Evolutionary conservation across 2,113 vertebrate species (phyloP).

Genomic region (Dissostichus mawsoni): DNA sequence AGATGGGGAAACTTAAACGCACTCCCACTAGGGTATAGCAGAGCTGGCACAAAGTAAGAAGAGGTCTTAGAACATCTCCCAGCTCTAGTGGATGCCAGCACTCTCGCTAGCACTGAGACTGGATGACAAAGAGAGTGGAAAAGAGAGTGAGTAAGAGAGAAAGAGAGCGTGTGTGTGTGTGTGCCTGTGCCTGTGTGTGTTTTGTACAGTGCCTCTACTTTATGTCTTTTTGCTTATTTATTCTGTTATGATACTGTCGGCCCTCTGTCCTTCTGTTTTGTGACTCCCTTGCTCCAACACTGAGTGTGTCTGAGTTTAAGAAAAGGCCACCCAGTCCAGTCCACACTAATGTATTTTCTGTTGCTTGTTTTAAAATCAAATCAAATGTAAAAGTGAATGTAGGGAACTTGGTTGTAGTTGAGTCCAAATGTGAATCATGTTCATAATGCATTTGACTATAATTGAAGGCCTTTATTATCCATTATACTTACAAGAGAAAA

Average conservation of each 20-base stretch:
- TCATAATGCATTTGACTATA: not conserved
- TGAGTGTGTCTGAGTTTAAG: constrained; percentile 28
- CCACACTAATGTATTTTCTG: constrained; percentile 17
- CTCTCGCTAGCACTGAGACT: constrained; percentile 70
- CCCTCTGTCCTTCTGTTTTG: constrained; percentile 63
- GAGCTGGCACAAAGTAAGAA: constrained; percentile 81
- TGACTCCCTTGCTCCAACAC: constrained; percentile 33
- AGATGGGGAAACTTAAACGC: constrained; percentile 83
- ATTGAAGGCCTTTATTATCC: not conserved
- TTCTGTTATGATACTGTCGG: constrained; percentile 60
- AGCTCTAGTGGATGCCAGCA: constrained; percentile 78
- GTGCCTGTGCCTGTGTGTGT: constrained; percentile 59
- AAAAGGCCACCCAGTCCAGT: constrained; percentile 3
- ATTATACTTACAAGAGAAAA: not conserved
- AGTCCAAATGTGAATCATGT: not conserved
- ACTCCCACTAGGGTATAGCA: constrained; percentile 82
- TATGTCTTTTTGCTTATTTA: constrained; percentile 73
- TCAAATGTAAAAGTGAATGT: not conserved
- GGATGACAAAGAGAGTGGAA: constrained; percentile 77
- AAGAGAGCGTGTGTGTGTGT: constrained; percentile 49
- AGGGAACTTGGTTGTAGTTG: not conserved
- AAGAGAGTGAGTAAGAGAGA: constrained; percentile 45
- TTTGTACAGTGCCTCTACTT: constrained; percentile 70
- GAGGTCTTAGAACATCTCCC: constrained; percentile 82
- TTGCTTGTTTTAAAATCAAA: constrained; percentile 1